phyloP scores from a whole-genome alignment of 2,888 invertebrate genomes.

The Cordilura impudica region DNA sequence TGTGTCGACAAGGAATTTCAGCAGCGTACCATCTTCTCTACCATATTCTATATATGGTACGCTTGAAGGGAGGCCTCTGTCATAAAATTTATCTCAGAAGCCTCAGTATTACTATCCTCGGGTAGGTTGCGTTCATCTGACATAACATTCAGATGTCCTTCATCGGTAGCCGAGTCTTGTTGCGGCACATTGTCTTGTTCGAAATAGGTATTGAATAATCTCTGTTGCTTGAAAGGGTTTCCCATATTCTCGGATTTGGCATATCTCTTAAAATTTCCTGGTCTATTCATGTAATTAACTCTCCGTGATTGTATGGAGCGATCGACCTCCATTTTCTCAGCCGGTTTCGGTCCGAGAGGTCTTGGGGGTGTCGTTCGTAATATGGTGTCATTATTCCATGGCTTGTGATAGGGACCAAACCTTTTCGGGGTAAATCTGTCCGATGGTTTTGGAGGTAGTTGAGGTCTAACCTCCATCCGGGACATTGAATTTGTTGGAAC shows the following conservation, averaged over 20 bases:
- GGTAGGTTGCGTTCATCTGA: not conserved
- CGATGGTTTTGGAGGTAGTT: too few relatives aligned
- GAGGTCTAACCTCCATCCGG: too few relatives aligned
- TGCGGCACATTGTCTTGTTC: not conserved
- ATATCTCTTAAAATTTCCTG: not conserved
- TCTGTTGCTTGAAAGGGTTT: not conserved
- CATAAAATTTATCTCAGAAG: conserved; percentile 44
- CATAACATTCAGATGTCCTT: not conserved
- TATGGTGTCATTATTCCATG: not conserved
- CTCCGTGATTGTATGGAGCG: not conserved
- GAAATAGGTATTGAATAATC: not conserved
- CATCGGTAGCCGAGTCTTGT: not conserved
- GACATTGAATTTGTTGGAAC: too few relatives aligned
- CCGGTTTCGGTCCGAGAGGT: not conserved
- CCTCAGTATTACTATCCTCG: too few relatives aligned
- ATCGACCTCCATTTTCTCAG: conserved; percentile 6
- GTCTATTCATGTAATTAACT: not conserved
- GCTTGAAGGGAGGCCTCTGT: not conserved
- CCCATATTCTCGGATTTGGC: not conserved
- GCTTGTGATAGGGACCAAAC: too few relatives aligned
- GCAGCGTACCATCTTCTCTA: not conserved
- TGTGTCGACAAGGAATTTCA: conserved; percentile 29
- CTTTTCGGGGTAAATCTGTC: too few relatives aligned
- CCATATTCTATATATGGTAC: conserved; percentile 19
- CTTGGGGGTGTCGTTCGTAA: not conserved